phyloP scores from a whole-genome alignment of 2,797 vertebrate genomes.

The Ceryle rudis region DNA sequence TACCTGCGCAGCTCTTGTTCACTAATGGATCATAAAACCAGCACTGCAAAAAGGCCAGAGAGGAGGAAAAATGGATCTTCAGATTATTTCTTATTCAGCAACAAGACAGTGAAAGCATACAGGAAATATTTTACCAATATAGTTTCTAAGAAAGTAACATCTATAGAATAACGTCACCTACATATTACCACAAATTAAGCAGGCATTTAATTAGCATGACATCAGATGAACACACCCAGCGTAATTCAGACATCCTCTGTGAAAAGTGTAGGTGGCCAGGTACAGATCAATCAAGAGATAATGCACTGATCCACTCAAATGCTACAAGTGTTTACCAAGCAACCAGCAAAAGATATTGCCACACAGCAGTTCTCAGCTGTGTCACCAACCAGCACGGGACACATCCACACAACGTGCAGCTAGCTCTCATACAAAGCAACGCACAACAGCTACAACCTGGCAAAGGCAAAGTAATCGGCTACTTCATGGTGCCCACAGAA shows the following conservation, averaged over 20 bases:
- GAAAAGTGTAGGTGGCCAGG: constrained; percentile 59
- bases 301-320: neutral
- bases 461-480: neutral
- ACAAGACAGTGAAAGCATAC: neutral
- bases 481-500: neutral
- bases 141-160: constrained; percentile 17
- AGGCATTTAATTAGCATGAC: neutral
- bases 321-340: constrained; percentile 18
- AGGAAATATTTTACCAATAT: neutral
- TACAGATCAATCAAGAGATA: constrained; percentile 24
- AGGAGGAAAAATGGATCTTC: neutral
- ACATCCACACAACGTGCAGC: neutral
- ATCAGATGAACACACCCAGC: constrained; percentile 43
- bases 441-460: neutral
- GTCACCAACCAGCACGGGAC: neutral
- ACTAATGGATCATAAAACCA: neutral
- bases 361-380: neutral
- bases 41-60: neutral
- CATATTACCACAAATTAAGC: neutral
- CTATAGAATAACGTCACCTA: neutral
- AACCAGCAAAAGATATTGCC: neutral
- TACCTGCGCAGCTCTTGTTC: neutral
- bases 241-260: constrained; percentile 39
- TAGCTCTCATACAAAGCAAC: neutral
- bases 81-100: neutral